Percentiles rank a stretch among this genome's conserved stretches.
These are phyloP conservation scores for Siniperca chuatsi DNA, from an alignment of 2,113 vertebrate genomes.

Conservation along the genomic window DNA sequence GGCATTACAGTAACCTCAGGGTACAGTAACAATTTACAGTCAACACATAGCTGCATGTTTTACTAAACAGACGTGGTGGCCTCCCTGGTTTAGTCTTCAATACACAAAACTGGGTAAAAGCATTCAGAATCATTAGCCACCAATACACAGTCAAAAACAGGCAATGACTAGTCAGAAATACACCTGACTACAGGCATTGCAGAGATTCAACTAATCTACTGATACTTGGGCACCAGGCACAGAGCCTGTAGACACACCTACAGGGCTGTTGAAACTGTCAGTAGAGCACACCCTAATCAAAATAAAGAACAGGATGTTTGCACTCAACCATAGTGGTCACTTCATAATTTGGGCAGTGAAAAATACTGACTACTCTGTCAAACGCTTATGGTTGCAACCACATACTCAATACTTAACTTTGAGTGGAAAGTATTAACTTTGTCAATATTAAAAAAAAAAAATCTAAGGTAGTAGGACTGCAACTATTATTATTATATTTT, in stretches of 20 bases:
- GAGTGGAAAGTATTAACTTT: not conserved
- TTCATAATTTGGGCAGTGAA: not conserved
- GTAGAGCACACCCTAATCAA: conserved; percentile 17
- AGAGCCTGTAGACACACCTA: conserved; percentile 24
- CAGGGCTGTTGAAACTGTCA: conserved; percentile 30
- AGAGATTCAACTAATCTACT: not conserved
- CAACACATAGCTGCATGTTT: not conserved
- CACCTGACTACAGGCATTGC: not conserved
- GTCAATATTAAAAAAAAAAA: not conserved
- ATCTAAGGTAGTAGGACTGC: not conserved
- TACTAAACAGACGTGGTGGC: not conserved
- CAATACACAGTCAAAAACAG: conserved; percentile 17
- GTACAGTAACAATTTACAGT: not conserved
- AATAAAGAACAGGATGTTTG: conserved; percentile 42
- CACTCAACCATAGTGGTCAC: not conserved
- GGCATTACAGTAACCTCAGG: too few species aligned
- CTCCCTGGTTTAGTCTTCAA: not conserved
- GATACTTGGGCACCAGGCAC: not conserved
- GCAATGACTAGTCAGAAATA: not conserved
- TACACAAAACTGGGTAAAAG: conserved; percentile 2
- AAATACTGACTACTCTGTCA: not conserved
- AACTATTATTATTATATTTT: not conserved
- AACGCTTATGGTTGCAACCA: not conserved
- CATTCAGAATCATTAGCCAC: not conserved
- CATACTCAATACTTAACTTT: not conserved